These are phyloP conservation scores for Dyspetes luteomarginatus DNA, from an alignment of 2,888 invertebrate genomes.

Conservation along the genomic window DNA sequence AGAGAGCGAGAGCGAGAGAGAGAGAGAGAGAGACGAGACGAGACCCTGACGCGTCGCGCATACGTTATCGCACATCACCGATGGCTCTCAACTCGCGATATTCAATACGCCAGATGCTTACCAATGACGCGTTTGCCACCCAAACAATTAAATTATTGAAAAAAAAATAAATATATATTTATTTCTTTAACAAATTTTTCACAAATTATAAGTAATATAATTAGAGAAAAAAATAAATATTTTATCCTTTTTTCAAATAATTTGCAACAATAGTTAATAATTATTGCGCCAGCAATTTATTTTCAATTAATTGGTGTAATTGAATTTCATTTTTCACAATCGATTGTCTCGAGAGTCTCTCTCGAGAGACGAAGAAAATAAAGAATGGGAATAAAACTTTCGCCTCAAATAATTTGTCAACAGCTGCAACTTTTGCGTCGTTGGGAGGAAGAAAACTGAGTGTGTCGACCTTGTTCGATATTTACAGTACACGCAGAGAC, in stretches of 20 bases:
- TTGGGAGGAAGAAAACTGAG: not conserved
- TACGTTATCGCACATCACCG: slow-evolving; percentile 62
- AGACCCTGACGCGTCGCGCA: slow-evolving; percentile 64
- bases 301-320: no score
- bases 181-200: slow-evolving; percentile 40
- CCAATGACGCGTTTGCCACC: not conserved
- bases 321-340: no score
- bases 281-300: no score
- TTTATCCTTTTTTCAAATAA: no score
- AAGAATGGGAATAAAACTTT: slow-evolving; percentile 41
- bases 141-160: not conserved
- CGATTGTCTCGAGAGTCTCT: no score
- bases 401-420: slow-evolving; percentile 44
- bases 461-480: slow-evolving; percentile 55
- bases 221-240: no score
- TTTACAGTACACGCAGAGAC: slow-evolving; percentile 21
- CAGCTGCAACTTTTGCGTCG: slow-evolving; percentile 42
- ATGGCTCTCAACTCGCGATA: slow-evolving; percentile 64
- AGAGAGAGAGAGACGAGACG: slow-evolving; percentile 27
- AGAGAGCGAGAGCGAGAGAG: slow-evolving; percentile 25
- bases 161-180: slow-evolving; percentile 21
- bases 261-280: no score
- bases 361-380: not conserved
- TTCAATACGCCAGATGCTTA: not conserved
- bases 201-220: no score